Evolutionary conservation across 2,888 invertebrate genomes (phyloP), one percentile per base, ranked within the genome.

Genomic region (Cantharis lateralis): DNA sequence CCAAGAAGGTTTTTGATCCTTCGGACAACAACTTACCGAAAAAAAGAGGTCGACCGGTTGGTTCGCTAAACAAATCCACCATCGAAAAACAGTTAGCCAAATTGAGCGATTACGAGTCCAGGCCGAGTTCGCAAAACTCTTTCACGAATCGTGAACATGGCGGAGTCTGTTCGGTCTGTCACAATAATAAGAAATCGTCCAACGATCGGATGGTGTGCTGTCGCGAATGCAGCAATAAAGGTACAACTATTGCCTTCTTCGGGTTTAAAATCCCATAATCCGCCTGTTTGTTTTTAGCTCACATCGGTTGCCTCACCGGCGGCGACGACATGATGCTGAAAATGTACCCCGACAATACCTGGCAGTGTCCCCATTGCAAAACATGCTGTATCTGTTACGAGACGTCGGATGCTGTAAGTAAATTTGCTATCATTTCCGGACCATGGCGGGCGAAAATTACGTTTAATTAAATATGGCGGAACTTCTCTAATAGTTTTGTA

Each of bases 281-380:
- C 72, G 61, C 28, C 68, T 71, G n/a, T 75, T 77, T 75, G 77
- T 72, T 88, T 88, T 48, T 81, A 91, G 94, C 93, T 69, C 94
- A 94, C 86, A 90, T 91, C 15, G 91, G 90, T 79, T 95, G 94
- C 83, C 90, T 94, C 66, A 93, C 93, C 83, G 90, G 91, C 69
- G 93, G 93, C 11, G 93, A 93, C 11, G 92, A 93, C 82, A 91
- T 93, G 82, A 90, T 93, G 86, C 87, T 92, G 68, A 91, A 93
- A 85, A 90, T 92, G 81, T 88, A 91, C 68, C 91, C 91, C 62
- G 92, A 93, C 81, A 92, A 92, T 81, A 92, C 93, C 28, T 98
- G 96, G 95, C 96, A 96, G 83, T 98, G 98, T 86, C 94, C 95
- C 71, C 94, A 95, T 85, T 98, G 97, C 84, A 97, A 96, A 88